Percentiles rank a stretch among this genome's conserved stretches.
These are phyloP conservation scores for Contarinia nasturtii DNA, from an alignment of 1,140 invertebrate genomes.

Conservation along the genomic window DNA sequence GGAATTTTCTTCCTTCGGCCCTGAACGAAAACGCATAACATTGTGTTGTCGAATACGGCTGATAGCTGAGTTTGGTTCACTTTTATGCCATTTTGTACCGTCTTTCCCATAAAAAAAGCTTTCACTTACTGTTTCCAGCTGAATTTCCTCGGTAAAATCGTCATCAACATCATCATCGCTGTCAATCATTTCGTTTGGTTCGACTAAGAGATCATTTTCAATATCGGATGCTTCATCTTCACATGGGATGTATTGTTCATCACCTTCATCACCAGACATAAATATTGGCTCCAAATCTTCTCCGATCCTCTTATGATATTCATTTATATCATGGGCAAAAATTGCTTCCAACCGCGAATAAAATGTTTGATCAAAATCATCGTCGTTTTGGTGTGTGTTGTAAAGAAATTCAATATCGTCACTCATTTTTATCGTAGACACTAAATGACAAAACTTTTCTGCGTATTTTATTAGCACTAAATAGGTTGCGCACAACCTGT, in stretches of 20 bases:
- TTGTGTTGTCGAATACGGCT: no score
- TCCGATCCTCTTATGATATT: background rate
- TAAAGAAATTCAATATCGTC: conserved; percentile 3
- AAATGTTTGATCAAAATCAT: background rate
- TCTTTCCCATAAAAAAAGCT: background rate
- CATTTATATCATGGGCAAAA: background rate
- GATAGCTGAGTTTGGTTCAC: background rate
- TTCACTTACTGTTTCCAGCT: background rate
- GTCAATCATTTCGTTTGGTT: conserved; percentile 2
- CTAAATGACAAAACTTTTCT: no score
- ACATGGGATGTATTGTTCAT: background rate
- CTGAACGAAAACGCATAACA: no score
- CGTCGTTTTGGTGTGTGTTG: background rate
- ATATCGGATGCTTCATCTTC: conserved; percentile 2
- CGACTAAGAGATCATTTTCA: background rate
- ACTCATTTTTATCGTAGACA: background rate
- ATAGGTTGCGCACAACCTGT: no score
- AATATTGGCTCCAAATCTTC: background rate
- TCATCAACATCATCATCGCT: conserved; percentile 2
- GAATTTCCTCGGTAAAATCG: background rate
- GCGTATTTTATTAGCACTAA: no score
- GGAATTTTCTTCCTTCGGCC: no score
- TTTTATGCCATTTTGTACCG: background rate
- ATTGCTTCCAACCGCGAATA: background rate
- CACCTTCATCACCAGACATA: background rate